A percentile compares a stretch with the other conserved stretches of the same genome.
phyloP scores from a whole-genome alignment of 2,888 invertebrate species.

The Microctonus hyperodae region DNA sequence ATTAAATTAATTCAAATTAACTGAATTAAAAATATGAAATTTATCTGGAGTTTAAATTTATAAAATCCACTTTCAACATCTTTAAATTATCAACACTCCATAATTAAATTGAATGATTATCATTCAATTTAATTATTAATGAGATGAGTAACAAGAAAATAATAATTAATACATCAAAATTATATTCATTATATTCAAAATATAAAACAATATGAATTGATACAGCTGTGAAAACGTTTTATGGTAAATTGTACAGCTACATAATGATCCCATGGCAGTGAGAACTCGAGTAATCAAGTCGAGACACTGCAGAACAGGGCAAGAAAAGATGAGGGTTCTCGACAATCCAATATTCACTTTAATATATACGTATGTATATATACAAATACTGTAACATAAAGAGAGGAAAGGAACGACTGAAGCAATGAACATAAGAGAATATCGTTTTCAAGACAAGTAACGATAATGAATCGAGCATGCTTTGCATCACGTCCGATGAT shows the following conservation, averaged over 20 bases:
- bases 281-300: constrained; percentile 1
- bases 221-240: too few species aligned
- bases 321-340: constrained; percentile 3
- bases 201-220: background rate
- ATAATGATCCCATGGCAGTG: background rate
- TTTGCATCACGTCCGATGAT: constrained; percentile 54
- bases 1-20: too few species aligned
- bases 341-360: background rate
- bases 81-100: too few species aligned
- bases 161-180: background rate
- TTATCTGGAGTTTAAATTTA: too few species aligned
- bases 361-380: background rate
- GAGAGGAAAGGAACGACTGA: background rate
- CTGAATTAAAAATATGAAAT: too few species aligned
- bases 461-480: constrained; percentile 55
- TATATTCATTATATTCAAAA: background rate
- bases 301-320: background rate
- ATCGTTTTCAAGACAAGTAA: constrained; percentile 51
- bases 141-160: background rate
- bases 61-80: too few species aligned
- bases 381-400: background rate
- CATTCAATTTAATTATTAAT: too few species aligned
- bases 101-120: too few species aligned
- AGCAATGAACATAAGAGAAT: constrained; percentile 8
- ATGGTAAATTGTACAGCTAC: too few species aligned